Conservation (phyloP, 2,113 vertebrate genomes). For the Leucoraja erinaceus region DNA sequence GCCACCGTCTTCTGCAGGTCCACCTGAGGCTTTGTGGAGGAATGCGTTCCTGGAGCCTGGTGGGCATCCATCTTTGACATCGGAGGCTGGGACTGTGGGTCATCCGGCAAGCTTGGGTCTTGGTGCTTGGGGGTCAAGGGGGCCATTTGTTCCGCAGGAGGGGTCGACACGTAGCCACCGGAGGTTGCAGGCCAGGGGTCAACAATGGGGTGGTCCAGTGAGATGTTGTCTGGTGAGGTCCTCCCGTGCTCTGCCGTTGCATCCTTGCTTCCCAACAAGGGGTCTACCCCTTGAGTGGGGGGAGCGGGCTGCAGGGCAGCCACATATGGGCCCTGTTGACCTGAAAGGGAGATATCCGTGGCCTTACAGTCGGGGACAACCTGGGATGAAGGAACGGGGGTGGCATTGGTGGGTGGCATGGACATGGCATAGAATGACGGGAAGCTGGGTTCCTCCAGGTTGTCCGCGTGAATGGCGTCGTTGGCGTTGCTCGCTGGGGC, state of each 20-base stretch:
- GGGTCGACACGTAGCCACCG: neutral
- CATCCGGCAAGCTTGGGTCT: no score
- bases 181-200: neutral
- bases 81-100: neutral
- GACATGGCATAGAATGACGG: neutral
- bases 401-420: no score
- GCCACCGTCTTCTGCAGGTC: neutral
- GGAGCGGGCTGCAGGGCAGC: fast-evolving
- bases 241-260: neutral
- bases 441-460: fast-evolving
- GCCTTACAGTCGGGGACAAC: no score
- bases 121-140: neutral
- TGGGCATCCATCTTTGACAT: fast-evolving
- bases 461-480: neutral
- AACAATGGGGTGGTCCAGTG: fast-evolving
- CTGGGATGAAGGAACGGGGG: fast-evolving
- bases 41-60: no score
- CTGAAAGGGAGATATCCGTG: neutral
- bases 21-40: neutral
- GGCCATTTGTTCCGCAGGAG: neutral
- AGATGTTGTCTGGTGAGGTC: neutral
- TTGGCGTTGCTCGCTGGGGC: neutral
- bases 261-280: neutral
- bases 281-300: neutral
- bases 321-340: no score